A percentile compares a stretch with the other conserved stretches of the same genome.
These are phyloP conservation scores for Macrobrachium nipponense DNA, from an alignment of 1,140 invertebrate genomes.

Conservation along the genomic window DNA sequence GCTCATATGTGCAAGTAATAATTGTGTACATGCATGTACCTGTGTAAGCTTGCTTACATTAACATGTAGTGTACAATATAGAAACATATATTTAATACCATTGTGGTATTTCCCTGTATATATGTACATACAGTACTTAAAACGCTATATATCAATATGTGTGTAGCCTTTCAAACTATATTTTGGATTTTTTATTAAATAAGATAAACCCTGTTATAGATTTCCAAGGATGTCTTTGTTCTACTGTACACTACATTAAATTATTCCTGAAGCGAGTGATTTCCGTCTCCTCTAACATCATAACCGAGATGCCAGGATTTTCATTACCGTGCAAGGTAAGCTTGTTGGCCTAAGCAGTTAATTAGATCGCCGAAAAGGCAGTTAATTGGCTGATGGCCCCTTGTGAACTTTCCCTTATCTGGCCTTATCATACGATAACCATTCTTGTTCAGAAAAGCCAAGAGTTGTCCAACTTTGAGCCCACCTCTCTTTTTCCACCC, in stretches of 20 bases:
- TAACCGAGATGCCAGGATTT: no score
- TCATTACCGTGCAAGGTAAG: no score
- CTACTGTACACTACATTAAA: no score
- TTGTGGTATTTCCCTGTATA: background rate
- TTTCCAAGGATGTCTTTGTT: background rate
- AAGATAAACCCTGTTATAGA: no score
- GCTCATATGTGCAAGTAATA: conserved; percentile 4
- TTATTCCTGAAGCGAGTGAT: no score
- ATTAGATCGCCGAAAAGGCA: no score
- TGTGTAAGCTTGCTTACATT: background rate
- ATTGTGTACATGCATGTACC: background rate
- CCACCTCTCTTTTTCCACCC: background rate
- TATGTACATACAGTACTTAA: background rate
- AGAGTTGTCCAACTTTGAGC: background rate
- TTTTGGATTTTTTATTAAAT: background rate
- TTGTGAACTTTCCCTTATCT: no score
- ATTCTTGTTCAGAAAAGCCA: background rate
- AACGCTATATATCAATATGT: background rate
- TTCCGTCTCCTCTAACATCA: no score
- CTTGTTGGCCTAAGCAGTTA: no score
- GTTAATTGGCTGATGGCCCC: no score
- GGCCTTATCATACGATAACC: background rate
- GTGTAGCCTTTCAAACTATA: background rate
- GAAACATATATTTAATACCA: background rate
- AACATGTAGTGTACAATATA: background rate